Conservation (phyloP, 2,797 vertebrate genomes). For the Acrocephalus scirpaceus region DNA sequence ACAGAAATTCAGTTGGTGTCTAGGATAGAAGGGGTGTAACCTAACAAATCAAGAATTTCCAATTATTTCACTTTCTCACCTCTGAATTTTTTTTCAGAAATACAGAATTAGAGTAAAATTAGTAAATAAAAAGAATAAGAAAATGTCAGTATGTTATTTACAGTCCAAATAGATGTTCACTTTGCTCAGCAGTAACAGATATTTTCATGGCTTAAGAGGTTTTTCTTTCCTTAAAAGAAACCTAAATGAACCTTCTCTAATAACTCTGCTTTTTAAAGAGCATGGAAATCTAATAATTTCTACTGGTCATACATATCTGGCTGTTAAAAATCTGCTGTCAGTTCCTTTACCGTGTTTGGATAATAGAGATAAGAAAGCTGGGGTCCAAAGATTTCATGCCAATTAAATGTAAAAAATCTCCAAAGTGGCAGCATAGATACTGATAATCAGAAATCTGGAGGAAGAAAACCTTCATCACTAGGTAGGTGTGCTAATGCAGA, state of each 20-base stretch:
- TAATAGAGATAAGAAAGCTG: constrained; percentile 12
- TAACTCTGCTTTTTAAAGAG: background rate
- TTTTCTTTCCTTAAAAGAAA: background rate
- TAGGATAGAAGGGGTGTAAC: background rate
- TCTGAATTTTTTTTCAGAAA: background rate
- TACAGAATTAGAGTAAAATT: background rate
- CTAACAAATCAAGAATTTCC: background rate
- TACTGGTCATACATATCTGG: background rate
- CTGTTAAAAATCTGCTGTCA: background rate
- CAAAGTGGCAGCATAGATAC: background rate
- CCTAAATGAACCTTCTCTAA: background rate
- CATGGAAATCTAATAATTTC: background rate
- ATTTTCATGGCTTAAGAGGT: background rate
- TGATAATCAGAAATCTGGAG: background rate
- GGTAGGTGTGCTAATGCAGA: background rate
- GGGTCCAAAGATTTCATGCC: background rate
- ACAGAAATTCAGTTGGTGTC: background rate
- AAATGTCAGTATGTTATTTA: background rate
- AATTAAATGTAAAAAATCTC: constrained; percentile 27
- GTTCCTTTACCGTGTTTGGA: background rate
- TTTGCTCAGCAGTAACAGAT: background rate
- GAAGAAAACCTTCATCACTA: background rate
- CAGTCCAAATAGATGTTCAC: background rate
- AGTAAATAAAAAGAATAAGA: background rate
- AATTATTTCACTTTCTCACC: background rate